Conservation (phyloP, 2,113 vertebrate species). For the Cheirogaleus medius region DNA sequence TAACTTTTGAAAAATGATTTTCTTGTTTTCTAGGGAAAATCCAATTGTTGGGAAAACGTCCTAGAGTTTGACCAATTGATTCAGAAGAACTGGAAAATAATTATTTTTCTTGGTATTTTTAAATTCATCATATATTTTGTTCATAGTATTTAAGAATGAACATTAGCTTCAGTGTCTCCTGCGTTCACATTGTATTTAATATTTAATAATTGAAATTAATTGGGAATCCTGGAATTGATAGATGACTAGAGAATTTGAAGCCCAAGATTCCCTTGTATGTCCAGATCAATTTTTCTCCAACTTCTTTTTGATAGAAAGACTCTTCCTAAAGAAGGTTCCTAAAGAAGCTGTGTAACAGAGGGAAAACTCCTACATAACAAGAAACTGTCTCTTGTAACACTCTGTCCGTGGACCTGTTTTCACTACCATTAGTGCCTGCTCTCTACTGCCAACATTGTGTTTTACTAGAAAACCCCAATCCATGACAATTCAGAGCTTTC, state of each 20-base stretch:
- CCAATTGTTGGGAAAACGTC: conserved; percentile 95
- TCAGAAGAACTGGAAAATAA: conserved; percentile 83
- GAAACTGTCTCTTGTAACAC: conserved; percentile 58
- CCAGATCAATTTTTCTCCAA: conserved; percentile 74
- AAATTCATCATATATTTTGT: conserved; percentile 69
- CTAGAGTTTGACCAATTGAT: conserved; percentile 61
- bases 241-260: conserved; percentile 80
- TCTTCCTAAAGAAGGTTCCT: conserved; percentile 68
- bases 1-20: conserved; percentile 42
- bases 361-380: conserved; percentile 67
- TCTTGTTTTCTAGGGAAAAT: conserved; percentile 91
- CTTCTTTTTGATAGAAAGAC: conserved; percentile 73
- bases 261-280: conserved; percentile 72
- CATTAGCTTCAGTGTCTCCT: conserved; percentile 70
- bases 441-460: conserved; percentile 72
- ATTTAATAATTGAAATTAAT: conserved; percentile 83
- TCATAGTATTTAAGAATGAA: conserved; percentile 84
- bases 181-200: conserved; percentile 86
- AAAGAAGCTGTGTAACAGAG: conserved; percentile 80
- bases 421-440: conserved; percentile 84
- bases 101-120: conserved; percentile 67
- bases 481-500: conserved; percentile 70
- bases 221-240: conserved; percentile 74
- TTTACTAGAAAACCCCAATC: conserved; percentile 63
- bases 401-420: conserved; percentile 75